Evolutionary conservation across 1,140 invertebrate species (phyloP), one percentile per base, ranked within the genome.

Genomic region (Papilio polytes): DNA sequence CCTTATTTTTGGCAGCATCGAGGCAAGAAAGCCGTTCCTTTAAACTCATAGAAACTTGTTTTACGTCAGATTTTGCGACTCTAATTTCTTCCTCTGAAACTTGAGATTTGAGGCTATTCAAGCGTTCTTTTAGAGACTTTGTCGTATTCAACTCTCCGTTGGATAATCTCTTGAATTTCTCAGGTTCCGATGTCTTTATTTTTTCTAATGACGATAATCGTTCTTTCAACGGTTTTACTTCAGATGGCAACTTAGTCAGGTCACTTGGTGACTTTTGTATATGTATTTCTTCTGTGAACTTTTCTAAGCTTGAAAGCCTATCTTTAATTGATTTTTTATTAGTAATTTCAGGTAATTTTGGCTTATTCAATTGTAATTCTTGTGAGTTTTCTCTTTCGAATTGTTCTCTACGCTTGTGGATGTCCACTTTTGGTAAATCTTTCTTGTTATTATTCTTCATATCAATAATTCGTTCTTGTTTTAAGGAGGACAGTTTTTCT

Each of bases 321-420:
- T 97, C 97, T 87, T 97, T 97, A 77, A 97, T 97, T 20, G 96
- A 97, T 88, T 96, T 97, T 66, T 96, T 94, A 72, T 96, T 96
- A 2, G 94, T 89, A 78, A 97, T 96, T 80, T 97, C 97, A 85
- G 96, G 95, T 77, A 96, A 93, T 87, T 94, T 95, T 83, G 90
- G 87, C 89, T 96, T 95, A 74, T 87, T 95, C 80, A 89, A 91
- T 86, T 91, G 94, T 20, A 89, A 81, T 88, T 95, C 95, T 86
- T 91, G 95, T 74, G 92, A 95, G 84, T 89, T 95, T 88, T 96
- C 94, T 84, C 96, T 97, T 91, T 98, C 98, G 86, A 98, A 98
- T 66, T 98, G 96, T 90, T 98, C 97, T 84, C 97, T 97, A 85
- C 97, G 95, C 91, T 98, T 98, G 73, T 97, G 96, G 82, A 98